Conservation (phyloP, 2,113 vertebrate genomes). For the Garra rufa region DNA sequence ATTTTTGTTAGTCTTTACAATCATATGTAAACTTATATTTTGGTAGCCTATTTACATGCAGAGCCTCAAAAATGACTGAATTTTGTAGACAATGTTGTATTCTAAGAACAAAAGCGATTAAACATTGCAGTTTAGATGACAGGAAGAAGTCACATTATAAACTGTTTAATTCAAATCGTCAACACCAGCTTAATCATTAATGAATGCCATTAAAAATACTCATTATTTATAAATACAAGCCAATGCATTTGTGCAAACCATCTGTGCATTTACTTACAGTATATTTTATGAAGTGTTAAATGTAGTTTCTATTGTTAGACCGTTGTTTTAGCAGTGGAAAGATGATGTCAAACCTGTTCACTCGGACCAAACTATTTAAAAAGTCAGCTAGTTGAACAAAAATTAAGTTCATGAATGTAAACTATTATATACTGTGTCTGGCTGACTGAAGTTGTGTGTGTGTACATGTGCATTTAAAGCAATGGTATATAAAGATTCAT, state of each 20-base stretch:
- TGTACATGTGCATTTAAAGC: constrained; percentile 30
- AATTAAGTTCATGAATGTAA: neutral
- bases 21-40: neutral
- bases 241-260: neutral
- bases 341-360: neutral
- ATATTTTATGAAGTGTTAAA: neutral
- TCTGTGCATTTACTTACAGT: neutral
- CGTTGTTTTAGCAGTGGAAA: neutral
- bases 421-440: neutral
- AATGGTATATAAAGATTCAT: constrained; percentile 66
- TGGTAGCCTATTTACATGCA: neutral
- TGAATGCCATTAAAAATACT: neutral
- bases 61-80: neutral
- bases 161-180: no score
- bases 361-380: neutral
- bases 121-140: neutral
- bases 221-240: neutral
- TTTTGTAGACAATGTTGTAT: neutral
- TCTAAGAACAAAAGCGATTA: neutral
- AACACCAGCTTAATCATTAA: neutral
- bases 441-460: constrained; percentile 3
- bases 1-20: neutral
- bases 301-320: neutral
- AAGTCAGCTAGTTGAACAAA: neutral
- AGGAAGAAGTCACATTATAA: no score